Percentiles rank a stretch among this genome's conserved stretches.
These are phyloP conservation scores for Drosophila subpulchrella DNA, from an alignment of 1,140 invertebrate genomes.

Conservation along the genomic window DNA sequence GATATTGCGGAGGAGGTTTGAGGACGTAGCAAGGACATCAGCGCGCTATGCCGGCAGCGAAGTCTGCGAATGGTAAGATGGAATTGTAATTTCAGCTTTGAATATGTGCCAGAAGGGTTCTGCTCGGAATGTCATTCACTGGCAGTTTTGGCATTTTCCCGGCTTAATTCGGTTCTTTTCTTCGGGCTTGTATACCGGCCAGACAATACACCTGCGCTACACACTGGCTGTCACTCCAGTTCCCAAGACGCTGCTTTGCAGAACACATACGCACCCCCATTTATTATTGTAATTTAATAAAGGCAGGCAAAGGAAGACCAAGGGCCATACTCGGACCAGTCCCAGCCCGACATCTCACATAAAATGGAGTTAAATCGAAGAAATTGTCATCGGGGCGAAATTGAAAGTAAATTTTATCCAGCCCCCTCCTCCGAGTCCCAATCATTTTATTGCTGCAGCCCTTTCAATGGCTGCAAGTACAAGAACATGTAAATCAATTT, in stretches of 20 bases:
- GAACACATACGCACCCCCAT: slow-evolving; percentile 53
- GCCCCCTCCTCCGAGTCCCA: slow-evolving; percentile 3
- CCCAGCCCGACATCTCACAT: slow-evolving; percentile 31
- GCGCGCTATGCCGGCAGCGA: slow-evolving; percentile 16
- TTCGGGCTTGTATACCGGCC: slow-evolving; percentile 26
- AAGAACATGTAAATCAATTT: slow-evolving; percentile 66
- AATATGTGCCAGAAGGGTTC: slow-evolving; percentile 25
- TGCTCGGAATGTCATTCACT: slow-evolving; percentile 24
- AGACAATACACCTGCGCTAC: slow-evolving; percentile 55
- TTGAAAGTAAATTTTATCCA: slow-evolving; percentile 52
- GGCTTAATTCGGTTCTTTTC: slow-evolving; percentile 57
- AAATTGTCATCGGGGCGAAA: slow-evolving; percentile 60
- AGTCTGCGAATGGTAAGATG: slow-evolving; percentile 1
- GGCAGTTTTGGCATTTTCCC: slow-evolving; percentile 43
- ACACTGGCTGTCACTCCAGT: slow-evolving; percentile 1
- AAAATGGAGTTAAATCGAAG: slow-evolving; percentile 60
- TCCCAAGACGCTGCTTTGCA: slow-evolving; percentile 8
- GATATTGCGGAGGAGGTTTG: not conserved
- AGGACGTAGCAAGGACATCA: slow-evolving; percentile 1
- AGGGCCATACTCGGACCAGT: not conserved
- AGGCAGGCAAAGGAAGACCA: slow-evolving; percentile 26
- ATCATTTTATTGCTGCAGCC: slow-evolving; percentile 41
- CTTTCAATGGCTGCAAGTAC: slow-evolving; percentile 11
- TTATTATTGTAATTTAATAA: slow-evolving; percentile 66
- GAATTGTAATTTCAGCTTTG: slow-evolving; percentile 52